Conservation (phyloP, 2,888 invertebrate species). For the Tigriopus californicus region DNA sequence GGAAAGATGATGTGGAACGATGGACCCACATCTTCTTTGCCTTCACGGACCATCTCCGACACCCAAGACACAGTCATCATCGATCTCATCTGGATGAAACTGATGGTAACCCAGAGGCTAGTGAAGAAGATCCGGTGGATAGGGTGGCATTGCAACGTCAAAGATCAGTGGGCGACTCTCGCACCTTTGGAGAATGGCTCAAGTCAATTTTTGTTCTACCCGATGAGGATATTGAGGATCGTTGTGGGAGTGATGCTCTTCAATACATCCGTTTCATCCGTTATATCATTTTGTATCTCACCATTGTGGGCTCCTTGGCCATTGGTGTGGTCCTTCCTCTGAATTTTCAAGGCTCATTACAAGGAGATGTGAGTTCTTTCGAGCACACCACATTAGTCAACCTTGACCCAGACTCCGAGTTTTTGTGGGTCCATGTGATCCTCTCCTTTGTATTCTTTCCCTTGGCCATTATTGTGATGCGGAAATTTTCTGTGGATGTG, state of each 20-base stretch:
- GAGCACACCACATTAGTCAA: conserved; percentile 77
- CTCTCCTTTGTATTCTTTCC: conserved; percentile 64
- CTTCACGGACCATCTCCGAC: background rate
- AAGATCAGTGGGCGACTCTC: too few species aligned
- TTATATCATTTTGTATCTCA: conserved; percentile 62
- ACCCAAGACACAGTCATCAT: too few species aligned
- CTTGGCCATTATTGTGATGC: conserved; percentile 63
- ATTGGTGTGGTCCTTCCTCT: conserved; percentile 68
- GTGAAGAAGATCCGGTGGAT: too few species aligned
- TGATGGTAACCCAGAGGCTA: too few species aligned
- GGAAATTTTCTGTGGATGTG: conserved; percentile 42
- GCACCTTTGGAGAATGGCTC: background rate
- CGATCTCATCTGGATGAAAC: too few species aligned
- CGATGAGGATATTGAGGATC: conserved; percentile 40
- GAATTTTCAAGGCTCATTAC: conserved; percentile 53
- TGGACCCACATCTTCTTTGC: conserved; percentile 10
- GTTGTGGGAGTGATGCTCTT: conserved; percentile 73
- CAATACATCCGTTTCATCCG: conserved; percentile 84
- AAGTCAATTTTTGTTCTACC: conserved; percentile 25
- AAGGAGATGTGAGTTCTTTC: conserved; percentile 55
- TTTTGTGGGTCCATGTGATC: conserved; percentile 74
- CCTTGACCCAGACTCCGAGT: conserved; percentile 49
- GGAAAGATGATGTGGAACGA: background rate
- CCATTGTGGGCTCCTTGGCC: conserved; percentile 56
- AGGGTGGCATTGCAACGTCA: too few species aligned